A percentile compares a stretch with the other conserved stretches of the same genome.
phyloP scores from a whole-genome alignment of 2,113 vertebrate genomes.

The Tor tambroides region DNA sequence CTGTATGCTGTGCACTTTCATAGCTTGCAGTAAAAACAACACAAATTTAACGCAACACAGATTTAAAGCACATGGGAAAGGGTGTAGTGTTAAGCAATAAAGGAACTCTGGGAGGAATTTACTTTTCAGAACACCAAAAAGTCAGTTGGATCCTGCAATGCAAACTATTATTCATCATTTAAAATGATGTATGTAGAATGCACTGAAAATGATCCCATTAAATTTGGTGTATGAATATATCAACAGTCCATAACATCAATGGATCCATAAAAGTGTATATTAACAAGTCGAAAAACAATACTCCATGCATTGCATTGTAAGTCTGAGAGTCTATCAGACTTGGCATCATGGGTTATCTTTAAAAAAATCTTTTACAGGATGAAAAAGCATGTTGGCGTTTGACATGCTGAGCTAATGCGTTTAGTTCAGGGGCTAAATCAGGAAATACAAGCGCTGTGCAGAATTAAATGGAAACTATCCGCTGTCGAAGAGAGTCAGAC shows the following conservation, averaged over 20 bases:
- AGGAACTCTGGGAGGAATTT: neutral
- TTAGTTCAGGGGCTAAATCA: slow-evolving; percentile 44
- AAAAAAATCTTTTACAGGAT: slow-evolving; percentile 33
- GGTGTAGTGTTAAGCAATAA: slow-evolving; percentile 30
- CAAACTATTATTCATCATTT: slow-evolving; percentile 43
- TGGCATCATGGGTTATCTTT: slow-evolving; percentile 16
- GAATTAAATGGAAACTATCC: slow-evolving; percentile 57
- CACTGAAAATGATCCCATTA: slow-evolving; percentile 38
- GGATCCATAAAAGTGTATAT: slow-evolving; percentile 34
- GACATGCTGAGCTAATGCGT: slow-evolving; percentile 55
- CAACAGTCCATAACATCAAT: slow-evolving; percentile 40
- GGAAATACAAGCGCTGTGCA: slow-evolving; percentile 30
- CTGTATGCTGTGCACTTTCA: neutral
- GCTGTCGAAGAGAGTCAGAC: slow-evolving; percentile 23
- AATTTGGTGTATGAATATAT: slow-evolving; percentile 12
- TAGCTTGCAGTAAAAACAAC: slow-evolving; percentile 20
- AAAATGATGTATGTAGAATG: slow-evolving; percentile 38
- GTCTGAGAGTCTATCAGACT: slow-evolving; percentile 22
- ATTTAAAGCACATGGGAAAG: slow-evolving; percentile 9
- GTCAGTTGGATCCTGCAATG: neutral
- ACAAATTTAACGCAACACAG: slow-evolving; percentile 13
- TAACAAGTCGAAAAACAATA: neutral
- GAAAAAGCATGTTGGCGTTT: slow-evolving; percentile 52
- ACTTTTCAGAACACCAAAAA: slow-evolving; percentile 41
- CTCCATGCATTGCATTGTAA: neutral